Percentiles rank a stretch among this genome's conserved stretches.
These are phyloP conservation scores for Prolemur simus DNA, from an alignment of 2,113 vertebrate genomes.

Conservation along the genomic window DNA sequence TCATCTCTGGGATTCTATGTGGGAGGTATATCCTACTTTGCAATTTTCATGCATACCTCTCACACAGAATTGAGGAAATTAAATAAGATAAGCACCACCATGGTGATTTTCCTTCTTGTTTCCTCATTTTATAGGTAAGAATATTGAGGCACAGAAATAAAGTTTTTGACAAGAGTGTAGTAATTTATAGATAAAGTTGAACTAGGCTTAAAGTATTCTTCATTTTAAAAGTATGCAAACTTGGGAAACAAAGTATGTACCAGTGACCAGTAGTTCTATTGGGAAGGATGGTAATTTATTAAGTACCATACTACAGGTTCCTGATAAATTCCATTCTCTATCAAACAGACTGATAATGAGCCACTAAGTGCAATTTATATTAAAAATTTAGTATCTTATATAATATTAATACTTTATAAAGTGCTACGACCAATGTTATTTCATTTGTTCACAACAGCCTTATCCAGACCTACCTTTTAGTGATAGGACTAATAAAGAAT, in stretches of 20 bases:
- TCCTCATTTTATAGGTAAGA: not conserved
- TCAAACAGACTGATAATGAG: not conserved
- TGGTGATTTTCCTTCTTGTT: not conserved
- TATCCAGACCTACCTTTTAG: not conserved
- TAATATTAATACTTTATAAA: not conserved
- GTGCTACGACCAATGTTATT: not conserved
- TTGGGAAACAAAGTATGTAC: not conserved
- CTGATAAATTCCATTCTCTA: not conserved
- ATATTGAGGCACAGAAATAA: not conserved
- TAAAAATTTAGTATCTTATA: not conserved
- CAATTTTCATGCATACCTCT: too few relatives aligned
- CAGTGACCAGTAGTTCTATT: not conserved
- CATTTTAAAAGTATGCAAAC: not conserved
- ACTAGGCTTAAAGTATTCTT: not conserved
- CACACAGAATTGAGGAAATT: not conserved
- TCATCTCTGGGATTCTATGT: not conserved
- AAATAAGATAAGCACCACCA: not conserved
- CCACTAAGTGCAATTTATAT: not conserved
- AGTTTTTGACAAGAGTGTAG: not conserved
- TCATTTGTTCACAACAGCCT: not conserved
- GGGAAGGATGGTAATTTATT: not conserved
- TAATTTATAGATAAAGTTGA: conserved; percentile 1
- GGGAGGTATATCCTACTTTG: not conserved
- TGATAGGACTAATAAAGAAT: not conserved
- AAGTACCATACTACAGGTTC: not conserved